Base-by-base conservation (phyloP, 2,797 vertebrate genomes). In the Clangula hyemalis region DNA sequence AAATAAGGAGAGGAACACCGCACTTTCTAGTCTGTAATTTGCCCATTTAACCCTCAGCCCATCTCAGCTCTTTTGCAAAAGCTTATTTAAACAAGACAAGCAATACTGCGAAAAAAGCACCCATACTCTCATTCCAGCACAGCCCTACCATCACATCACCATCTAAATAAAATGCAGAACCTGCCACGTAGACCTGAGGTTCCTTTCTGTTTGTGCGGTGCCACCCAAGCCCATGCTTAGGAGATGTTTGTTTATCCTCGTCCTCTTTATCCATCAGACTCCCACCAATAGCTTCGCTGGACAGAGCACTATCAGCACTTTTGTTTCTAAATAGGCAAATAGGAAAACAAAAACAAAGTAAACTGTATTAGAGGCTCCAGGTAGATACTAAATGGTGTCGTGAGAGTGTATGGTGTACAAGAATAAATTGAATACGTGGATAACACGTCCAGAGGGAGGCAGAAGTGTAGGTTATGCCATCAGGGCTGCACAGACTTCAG, bases 251-350 rank as follows among this genome's bases (percentile, higher is more conserved):
- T 16, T 92, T 80, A 70, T 79, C 54, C 74, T 74, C 38, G 30
- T 78, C 43, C 49, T 87, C 91, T 93, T 75, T 71, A 66, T 80
- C 92, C 57, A 45, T 78, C 79, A 93, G 66, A 66, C 56, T 19
- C 14, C 65, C 71, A 34, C 53, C 49, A 90, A 56, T 27, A 64
- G 75, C 47, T 92, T 96, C 85, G 86, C 70, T 64, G 17, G 21
- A 65, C 77, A 87, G 20, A n/a, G 17, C 30, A 64, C 3, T 79
- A 61, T 90, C 94, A 87, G 79, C 80, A 82, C 39, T 43, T 95
- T 60, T 85, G 78, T 39, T 85, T 90, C 84, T 93, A 91, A 92
- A 69, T 6, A 93, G 84, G 60, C 51, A 90, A 51, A 39, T 53
- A 77, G 85, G 54, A 90, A 92, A 96, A 95, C 7, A 51, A 51